Percentiles rank a stretch among this genome's conserved stretches.
Conservation (phyloP, 2,888 invertebrate genomes). For the Oscheius sp. region DNA sequence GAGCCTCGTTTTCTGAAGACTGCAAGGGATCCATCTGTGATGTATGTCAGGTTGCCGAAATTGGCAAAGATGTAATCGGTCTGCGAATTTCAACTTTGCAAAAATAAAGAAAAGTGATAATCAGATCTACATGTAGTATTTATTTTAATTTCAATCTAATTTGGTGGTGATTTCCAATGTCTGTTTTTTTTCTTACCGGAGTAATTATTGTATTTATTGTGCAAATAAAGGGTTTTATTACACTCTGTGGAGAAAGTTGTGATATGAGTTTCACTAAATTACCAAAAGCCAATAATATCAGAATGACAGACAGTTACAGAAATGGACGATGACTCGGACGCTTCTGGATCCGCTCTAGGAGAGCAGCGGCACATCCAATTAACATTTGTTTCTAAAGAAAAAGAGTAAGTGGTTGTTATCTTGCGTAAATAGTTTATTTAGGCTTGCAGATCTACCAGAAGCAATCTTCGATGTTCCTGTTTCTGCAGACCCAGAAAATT, state of each 20-base stretch:
- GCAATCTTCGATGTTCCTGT: conserved; percentile 49
- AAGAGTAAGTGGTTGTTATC: conserved; percentile 5
- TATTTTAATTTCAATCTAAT: conserved; percentile 11
- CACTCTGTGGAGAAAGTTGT: not conserved
- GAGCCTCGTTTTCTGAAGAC: conserved; percentile 80
- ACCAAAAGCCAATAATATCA: too few species aligned
- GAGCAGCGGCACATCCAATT: conserved; percentile 16
- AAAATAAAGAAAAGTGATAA: conserved; percentile 34
- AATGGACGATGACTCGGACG: conserved; percentile 6
- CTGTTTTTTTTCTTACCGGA: conserved; percentile 2
- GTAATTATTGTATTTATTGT: conserved; percentile 3
- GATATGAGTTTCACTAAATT: too few species aligned
- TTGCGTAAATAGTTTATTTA: not conserved
- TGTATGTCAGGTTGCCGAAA: conserved; percentile 79
- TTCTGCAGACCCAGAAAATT: conserved; percentile 47
- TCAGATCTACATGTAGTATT: conserved; percentile 23
- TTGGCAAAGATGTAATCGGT: conserved; percentile 74
- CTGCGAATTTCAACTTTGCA: conserved; percentile 46
- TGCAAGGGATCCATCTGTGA: conserved; percentile 77
- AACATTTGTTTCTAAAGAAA: conserved; percentile 24
- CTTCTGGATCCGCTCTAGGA: not conserved
- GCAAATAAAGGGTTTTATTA: conserved; percentile 21
- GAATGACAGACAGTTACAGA: too few species aligned
- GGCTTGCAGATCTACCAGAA: conserved; percentile 21
- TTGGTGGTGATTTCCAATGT: conserved; percentile 3